A percentile compares a stretch with the other conserved stretches of the same genome.
These are phyloP conservation scores for Mystacides longicornis DNA, from an alignment of 2,888 invertebrate species.

Conservation along the genomic window DNA sequence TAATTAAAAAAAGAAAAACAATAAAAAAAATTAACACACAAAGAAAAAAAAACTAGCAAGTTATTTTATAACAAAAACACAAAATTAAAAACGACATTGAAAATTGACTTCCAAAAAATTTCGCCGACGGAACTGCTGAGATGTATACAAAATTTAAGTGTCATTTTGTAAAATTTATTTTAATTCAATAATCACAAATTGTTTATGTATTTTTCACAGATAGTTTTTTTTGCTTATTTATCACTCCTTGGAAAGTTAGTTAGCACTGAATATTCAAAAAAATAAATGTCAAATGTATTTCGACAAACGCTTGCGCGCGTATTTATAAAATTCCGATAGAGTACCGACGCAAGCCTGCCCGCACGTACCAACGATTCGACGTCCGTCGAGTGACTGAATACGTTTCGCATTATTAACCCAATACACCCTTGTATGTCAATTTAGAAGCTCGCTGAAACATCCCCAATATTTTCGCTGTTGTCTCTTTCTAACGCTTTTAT, in stretches of 20 bases:
- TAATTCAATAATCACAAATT: too few species aligned
- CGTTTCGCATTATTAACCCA: slow-evolving; percentile 28
- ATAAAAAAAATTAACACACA: background rate
- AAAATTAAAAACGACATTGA: too few species aligned
- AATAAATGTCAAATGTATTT: background rate
- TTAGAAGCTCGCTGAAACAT: slow-evolving; percentile 25
- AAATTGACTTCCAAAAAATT: slow-evolving; percentile 4
- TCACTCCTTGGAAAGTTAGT: too few species aligned
- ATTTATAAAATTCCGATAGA: too few species aligned
- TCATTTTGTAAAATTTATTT: too few species aligned
- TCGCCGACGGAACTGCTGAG: slow-evolving; percentile 8
- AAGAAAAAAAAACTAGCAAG: slow-evolving; percentile 1
- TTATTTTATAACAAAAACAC: slow-evolving; percentile 1
- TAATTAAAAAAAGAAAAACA: background rate
- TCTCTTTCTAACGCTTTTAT: slow-evolving; percentile 29
- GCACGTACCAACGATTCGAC: slow-evolving; percentile 50
- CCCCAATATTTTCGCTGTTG: slow-evolving; percentile 14
- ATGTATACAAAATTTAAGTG: too few species aligned
- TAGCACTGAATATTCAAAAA: background rate
- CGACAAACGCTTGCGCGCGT: slow-evolving; percentile 18
- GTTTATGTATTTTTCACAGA: too few species aligned
- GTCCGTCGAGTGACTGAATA: slow-evolving; percentile 54
- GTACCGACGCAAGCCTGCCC: too few species aligned
- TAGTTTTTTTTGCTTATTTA: too few species aligned
- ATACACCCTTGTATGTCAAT: slow-evolving; percentile 36